phyloP scores from a whole-genome alignment of 2,888 invertebrate genomes.

The Epinotia brunnichana region DNA sequence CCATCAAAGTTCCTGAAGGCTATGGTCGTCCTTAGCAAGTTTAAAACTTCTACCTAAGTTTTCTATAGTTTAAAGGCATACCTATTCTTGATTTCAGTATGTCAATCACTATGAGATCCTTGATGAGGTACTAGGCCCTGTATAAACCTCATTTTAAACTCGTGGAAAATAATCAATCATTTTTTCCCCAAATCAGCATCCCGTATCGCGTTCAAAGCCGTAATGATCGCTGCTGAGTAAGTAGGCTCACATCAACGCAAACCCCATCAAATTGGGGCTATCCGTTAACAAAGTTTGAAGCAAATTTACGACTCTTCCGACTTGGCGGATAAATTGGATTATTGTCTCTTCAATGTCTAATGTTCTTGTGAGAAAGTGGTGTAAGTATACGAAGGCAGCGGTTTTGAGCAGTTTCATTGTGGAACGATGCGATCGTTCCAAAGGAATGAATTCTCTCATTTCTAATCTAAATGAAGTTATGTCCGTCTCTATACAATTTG shows the following conservation, averaged over 20 bases:
- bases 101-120: neutral
- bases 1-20: constrained; percentile 2
- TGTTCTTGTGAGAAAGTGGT: constrained; percentile 51
- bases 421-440: too few species aligned
- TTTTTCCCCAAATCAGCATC: neutral
- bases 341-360: constrained; percentile 67
- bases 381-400: constrained; percentile 42
- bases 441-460: too few species aligned
- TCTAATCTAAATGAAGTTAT: too few species aligned
- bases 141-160: too few species aligned
- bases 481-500: too few species aligned
- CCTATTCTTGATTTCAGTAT: neutral
- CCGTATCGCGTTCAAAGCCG: neutral
- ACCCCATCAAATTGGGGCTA: constrained; percentile 45
- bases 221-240: constrained; percentile 20
- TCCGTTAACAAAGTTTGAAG: constrained; percentile 57
- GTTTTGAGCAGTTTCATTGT: neutral
- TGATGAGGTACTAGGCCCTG: too few species aligned
- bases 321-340: constrained; percentile 68
- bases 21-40: constrained; percentile 9
- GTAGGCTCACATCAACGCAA: constrained; percentile 2
- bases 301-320: constrained; percentile 61
- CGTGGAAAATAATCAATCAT: too few species aligned
- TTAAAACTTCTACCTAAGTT: constrained; percentile 9
- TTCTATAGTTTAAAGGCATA: neutral